Base-by-base conservation (phyloP, 2,113 vertebrate species). In the Catharus bicknelli region DNA sequence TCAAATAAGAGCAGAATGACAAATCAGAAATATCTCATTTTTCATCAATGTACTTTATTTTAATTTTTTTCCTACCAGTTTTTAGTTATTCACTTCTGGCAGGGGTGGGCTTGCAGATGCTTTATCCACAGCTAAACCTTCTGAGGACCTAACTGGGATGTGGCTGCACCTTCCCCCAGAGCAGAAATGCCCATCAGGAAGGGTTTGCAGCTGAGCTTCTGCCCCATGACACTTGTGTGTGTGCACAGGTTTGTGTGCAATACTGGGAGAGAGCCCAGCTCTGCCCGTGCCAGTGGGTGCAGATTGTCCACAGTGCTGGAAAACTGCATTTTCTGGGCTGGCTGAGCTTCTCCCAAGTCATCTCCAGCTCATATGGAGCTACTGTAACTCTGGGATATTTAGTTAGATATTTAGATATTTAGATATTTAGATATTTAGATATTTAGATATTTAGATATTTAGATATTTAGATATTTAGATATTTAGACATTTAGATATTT, bases 241-340 rank as follows among this genome's bases (percentile, higher is more conserved):
- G 38, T 34, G 30, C 54, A 16, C 27, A 26, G 18, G 27, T 32
- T 45, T 40, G 11, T 70, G 66, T 7, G 26, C 9, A 4, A 2
- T 12, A 3, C 32, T 54, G 34, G 43, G 34, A 42, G 51, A 74
- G 18, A 36, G 7, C 32, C 13, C 66, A 67, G 29, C n/a, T 64
- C 7, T 0, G 23, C 18, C 13, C 0, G 0, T 16, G 32, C 34
- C 48, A 16, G 29, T 1, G 4, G 18, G 16, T 19, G 27, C 59
- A 42, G 45, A 16, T 58, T 27, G 29, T 23, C 66, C 57, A 26
- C 8, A 3, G 17, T 38, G 73, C 40, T 74, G 81, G 57, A 38
- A 86, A 50, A 22, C 13, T 45, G 20, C 42, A 61, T 29, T 48
- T 75, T 48, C 67, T 86, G 50, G 10, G 15, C 13, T 25, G 42